Evolutionary conservation across 2,888 invertebrate species (phyloP).

Genomic region (Chrysolina americana): DNA sequence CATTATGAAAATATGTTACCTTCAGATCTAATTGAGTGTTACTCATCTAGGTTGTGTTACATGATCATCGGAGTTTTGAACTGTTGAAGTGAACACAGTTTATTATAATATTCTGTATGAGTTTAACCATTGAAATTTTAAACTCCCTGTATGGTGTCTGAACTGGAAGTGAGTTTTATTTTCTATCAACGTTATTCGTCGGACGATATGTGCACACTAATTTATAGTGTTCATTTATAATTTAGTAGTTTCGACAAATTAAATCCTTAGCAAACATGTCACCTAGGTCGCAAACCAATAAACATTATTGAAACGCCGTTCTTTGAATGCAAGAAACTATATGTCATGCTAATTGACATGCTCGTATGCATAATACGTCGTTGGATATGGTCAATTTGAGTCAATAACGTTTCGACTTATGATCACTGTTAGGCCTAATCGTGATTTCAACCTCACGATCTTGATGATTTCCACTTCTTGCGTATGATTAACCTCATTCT

Average conservation of each 20-base stretch:
- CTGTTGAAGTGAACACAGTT: too few relatives aligned
- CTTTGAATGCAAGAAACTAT: conserved; percentile 29
- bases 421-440: background rate
- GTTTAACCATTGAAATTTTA: too few relatives aligned
- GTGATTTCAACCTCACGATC: conserved; percentile 22
- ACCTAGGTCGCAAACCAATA: conserved; percentile 22
- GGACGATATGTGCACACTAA: background rate
- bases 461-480: conserved; percentile 24
- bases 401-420: conserved; percentile 31
- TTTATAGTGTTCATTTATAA: conserved; percentile 12
- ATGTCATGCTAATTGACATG: conserved; percentile 41
- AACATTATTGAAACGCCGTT: conserved; percentile 22
- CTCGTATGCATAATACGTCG: conserved; percentile 34
- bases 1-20: too few relatives aligned
- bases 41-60: too few relatives aligned
- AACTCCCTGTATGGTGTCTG: too few relatives aligned
- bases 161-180: too few relatives aligned
- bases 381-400: conserved; percentile 40
- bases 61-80: too few relatives aligned
- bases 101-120: too few relatives aligned
- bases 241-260: conserved; percentile 28
- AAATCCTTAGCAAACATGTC: conserved; percentile 29
- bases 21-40: too few relatives aligned
- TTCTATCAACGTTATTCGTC: background rate
- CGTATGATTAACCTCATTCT: conserved; percentile 3